These are phyloP conservation scores for Microctenopoma lineatum DNA, from an alignment of 2,797 vertebrate genomes.

Conservation along the genomic window DNA sequence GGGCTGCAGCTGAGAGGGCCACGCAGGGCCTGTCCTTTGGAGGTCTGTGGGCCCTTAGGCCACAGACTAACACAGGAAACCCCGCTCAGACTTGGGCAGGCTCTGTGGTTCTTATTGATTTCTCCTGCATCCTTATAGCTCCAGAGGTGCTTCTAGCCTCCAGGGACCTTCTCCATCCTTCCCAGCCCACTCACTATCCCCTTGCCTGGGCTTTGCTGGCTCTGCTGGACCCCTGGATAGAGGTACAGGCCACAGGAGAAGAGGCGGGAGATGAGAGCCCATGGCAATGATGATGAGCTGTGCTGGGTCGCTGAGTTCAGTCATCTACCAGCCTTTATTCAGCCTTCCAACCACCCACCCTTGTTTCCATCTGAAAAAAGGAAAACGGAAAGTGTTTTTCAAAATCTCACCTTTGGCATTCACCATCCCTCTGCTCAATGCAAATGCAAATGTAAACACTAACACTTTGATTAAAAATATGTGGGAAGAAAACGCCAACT, in stretches of 20 bases:
- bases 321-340: slow-evolving; percentile 79
- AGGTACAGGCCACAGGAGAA: slow-evolving; percentile 76
- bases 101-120: slow-evolving; percentile 83
- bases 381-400: slow-evolving; percentile 74
- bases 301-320: slow-evolving; percentile 77
- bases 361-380: slow-evolving; percentile 76
- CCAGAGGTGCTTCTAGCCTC: slow-evolving; percentile 80
- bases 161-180: slow-evolving; percentile 77
- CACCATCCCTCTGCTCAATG: slow-evolving; percentile 78
- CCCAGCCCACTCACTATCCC: slow-evolving; percentile 81
- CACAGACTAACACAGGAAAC: slow-evolving; percentile 76
- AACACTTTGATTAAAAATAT: slow-evolving; percentile 84
- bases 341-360: slow-evolving; percentile 79
- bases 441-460: slow-evolving; percentile 83
- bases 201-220: slow-evolving; percentile 71
- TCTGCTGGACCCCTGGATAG: slow-evolving; percentile 77
- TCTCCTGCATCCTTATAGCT: slow-evolving; percentile 76
- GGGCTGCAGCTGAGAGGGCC: slow-evolving; percentile 72
- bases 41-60: slow-evolving; percentile 78
- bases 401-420: slow-evolving; percentile 82
- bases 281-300: slow-evolving; percentile 81
- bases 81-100: slow-evolving; percentile 71
- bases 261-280: slow-evolving; percentile 76
- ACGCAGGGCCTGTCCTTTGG: slow-evolving; percentile 75
- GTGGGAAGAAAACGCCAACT: slow-evolving; percentile 80